These are phyloP conservation scores for Bactericera cockerelli DNA, from an alignment of 1,140 invertebrate species.

Conservation along the genomic window DNA sequence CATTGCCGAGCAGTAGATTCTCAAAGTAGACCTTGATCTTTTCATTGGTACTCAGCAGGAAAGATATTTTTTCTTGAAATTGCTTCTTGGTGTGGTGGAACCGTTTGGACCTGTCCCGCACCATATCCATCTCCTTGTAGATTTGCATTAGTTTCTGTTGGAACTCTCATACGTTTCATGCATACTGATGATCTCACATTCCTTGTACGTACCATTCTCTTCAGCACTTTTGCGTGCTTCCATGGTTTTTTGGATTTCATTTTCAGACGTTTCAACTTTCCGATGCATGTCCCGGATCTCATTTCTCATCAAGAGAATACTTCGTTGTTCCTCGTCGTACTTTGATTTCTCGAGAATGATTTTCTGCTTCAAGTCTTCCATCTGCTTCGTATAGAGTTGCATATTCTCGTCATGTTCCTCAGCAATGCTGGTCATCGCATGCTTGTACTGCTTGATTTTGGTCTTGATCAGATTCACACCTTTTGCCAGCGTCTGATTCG, in stretches of 20 bases:
- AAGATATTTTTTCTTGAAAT: not conserved
- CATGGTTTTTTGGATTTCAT: not conserved
- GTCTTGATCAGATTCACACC: not conserved
- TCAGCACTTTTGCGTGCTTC: not conserved
- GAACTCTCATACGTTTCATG: not conserved
- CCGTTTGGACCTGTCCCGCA: not conserved
- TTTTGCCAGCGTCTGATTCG: not conserved
- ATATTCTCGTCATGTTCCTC: not conserved
- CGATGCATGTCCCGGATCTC: not conserved
- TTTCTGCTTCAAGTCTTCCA: not conserved
- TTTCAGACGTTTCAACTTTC: not conserved
- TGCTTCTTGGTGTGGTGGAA: not conserved
- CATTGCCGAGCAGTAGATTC: not conserved
- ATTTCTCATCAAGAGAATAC: not conserved
- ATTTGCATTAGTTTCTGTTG: not conserved
- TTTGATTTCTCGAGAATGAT: not conserved
- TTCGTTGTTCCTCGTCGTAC: not conserved
- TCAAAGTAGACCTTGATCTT: not conserved
- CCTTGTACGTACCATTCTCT: not conserved
- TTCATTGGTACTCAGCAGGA: not conserved
- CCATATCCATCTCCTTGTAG: not conserved
- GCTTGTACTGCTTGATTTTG: not conserved
- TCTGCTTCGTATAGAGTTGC: not conserved
- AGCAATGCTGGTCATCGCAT: not conserved
- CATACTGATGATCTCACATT: not conserved